Conservation (phyloP, 2,113 vertebrate species). For the Apteryx mantelli region DNA sequence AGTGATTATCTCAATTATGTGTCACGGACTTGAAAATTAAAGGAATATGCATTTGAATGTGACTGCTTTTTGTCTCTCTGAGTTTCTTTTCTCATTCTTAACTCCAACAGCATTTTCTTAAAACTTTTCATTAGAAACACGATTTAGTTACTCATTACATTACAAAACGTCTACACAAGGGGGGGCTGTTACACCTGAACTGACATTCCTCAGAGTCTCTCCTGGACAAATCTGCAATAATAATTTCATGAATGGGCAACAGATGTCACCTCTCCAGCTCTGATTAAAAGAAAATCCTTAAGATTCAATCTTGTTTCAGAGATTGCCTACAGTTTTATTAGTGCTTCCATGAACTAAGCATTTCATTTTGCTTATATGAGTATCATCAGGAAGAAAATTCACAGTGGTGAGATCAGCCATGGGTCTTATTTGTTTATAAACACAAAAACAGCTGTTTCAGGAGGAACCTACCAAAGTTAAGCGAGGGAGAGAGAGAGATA, state of each 20-base stretch:
- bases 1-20: conserved; percentile 13
- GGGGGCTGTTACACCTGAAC: background rate
- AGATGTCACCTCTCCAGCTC: conserved; percentile 53
- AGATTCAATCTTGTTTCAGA: conserved; percentile 22
- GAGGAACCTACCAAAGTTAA: background rate
- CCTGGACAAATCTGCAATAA: background rate
- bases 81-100: background rate
- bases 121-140: background rate
- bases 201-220: background rate
- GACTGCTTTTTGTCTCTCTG: background rate
- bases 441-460: background rate
- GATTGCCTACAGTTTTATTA: background rate
- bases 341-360: background rate
- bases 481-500: background rate
- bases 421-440: conserved; percentile 17
- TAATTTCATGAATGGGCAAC: conserved; percentile 28
- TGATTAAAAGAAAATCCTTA: background rate
- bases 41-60: fast-evolving
- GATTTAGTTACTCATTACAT: background rate
- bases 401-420: background rate
- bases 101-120: background rate
- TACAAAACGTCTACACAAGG: background rate
- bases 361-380: conserved; percentile 30
- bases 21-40: background rate
- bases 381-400: conserved; percentile 19